phyloP scores from a whole-genome alignment of 2,888 invertebrate genomes.

The Orchesella flavescens region DNA sequence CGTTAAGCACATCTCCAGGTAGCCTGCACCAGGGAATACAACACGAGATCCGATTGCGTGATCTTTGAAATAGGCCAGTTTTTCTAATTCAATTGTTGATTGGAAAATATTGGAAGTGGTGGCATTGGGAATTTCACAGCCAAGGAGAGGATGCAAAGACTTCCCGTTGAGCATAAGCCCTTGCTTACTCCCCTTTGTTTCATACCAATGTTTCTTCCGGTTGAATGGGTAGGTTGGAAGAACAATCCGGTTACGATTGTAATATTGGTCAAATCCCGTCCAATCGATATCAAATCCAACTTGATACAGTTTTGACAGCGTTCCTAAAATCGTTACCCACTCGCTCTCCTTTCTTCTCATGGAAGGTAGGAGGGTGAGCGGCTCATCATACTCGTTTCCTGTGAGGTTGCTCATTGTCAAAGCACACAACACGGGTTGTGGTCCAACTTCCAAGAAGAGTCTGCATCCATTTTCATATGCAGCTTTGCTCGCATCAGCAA shows the following conservation, averaged over 20 bases:
- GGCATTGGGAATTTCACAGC: conserved; percentile 59
- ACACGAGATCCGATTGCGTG: conserved; percentile 58
- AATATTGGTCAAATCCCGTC: conserved; percentile 52
- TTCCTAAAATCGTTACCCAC: conserved; percentile 52
- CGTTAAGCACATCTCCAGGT: conserved; percentile 59
- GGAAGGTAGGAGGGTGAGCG: conserved; percentile 46
- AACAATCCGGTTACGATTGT: conserved; percentile 27
- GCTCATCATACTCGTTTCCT: conserved; percentile 30
- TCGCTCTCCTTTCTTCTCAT: conserved; percentile 57
- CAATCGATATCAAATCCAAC: conserved; percentile 61
- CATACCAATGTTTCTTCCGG: conserved; percentile 57
- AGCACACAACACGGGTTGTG: conserved; percentile 64
- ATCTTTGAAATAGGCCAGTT: conserved; percentile 62
- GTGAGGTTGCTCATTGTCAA: conserved; percentile 46
- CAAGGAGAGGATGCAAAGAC: conserved; percentile 62
- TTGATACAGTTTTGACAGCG: conserved; percentile 58
- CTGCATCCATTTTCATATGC: conserved; percentile 45
- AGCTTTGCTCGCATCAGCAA: conserved; percentile 41
- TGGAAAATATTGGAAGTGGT: conserved; percentile 59
- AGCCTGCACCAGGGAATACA: conserved; percentile 67
- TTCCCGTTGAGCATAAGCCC: conserved; percentile 34
- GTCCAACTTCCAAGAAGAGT: conserved; percentile 65
- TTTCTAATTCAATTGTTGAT: conserved; percentile 52
- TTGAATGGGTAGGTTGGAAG: conserved; percentile 67
- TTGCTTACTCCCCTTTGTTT: conserved; percentile 24